Base-by-base conservation (phyloP, 64 coral and sea anemone genomes). In the Orbicella faveolata region DNA sequence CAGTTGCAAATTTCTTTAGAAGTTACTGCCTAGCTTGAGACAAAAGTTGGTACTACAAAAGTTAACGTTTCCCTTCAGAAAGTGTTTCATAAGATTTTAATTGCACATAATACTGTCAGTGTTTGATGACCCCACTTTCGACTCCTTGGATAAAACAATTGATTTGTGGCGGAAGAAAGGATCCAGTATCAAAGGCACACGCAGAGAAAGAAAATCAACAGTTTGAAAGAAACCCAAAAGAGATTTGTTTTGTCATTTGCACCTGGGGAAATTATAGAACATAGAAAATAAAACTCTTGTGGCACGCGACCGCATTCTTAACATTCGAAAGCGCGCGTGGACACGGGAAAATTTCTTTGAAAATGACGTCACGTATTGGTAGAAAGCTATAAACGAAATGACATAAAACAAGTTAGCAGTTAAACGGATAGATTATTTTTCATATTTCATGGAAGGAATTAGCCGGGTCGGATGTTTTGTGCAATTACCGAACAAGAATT, bases 351-450 rank as follows among this genome's bases (percentile, higher is more conserved):
- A 35, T 63, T 63, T 81, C 55, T 63, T 61, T 63, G 30, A 63
- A 81, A 21, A 16, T 85, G 82, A 85, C 82, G 82, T 85, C 82
- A 85, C 23, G 2, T 67, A 69, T 0, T 37, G 36, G 34, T 67
- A 17, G 35, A 44, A 48, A 68, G 16, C 59, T 21, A 72, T 52
- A n/a, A 39, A 13, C 44, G 80, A 85, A 52, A 73, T 85, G 44
- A 21, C 37, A 53, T 65, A 85, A 72, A 73, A 65, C 48, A 73
- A 85, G 64, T 85, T 85, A 85, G 82, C 21, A 85, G 37, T 36
- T 85, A 85, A 85, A 72, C 82, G 39, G 82, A 85, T 85, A 85
- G 51, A 85, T 72, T 85, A 85, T 73, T 85, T 85, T 85, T 85
- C 37, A 72, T 85, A 70, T 21, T 41, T 72, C 35, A 13, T 39